Evolutionary conservation across 2,113 vertebrate species (phyloP).

Genomic region (Trematocara unimaculatum): DNA sequence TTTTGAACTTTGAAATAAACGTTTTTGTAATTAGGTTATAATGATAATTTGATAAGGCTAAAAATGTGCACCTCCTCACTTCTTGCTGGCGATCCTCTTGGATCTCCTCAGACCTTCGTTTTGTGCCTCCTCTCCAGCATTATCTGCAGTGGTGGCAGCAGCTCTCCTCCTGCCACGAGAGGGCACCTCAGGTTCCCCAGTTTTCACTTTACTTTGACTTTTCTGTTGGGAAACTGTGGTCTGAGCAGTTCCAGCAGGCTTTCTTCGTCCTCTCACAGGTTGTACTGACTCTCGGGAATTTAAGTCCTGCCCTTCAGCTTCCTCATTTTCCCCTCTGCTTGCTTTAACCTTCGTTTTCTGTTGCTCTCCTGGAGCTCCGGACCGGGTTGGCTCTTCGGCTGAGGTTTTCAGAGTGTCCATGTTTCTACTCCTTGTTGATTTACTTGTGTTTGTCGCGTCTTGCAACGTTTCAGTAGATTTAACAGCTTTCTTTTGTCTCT

Average conservation of each 20-base stretch:
- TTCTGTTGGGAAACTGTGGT: background rate
- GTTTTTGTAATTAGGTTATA: background rate
- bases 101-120: conserved; percentile 25
- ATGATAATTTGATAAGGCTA: background rate
- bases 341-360: background rate
- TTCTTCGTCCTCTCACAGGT: background rate
- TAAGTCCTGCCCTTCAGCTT: background rate
- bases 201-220: background rate
- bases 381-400: background rate
- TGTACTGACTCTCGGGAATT: background rate
- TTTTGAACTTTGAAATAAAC: background rate
- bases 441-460: background rate
- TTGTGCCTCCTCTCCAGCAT: background rate
- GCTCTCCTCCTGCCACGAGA: background rate
- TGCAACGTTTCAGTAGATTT: background rate
- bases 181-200: background rate
- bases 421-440: background rate
- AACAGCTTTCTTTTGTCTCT: background rate
- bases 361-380: background rate
- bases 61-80: background rate
- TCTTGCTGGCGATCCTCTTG: conserved; percentile 52
- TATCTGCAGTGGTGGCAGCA: background rate
- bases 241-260: background rate
- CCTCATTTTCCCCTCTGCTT: background rate
- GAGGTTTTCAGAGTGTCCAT: background rate